Percentiles rank a stretch among this genome's conserved stretches.
Evolutionary conservation across 2,888 invertebrate species (phyloP).

Genomic region (Apomyelois bistriatella): DNA sequence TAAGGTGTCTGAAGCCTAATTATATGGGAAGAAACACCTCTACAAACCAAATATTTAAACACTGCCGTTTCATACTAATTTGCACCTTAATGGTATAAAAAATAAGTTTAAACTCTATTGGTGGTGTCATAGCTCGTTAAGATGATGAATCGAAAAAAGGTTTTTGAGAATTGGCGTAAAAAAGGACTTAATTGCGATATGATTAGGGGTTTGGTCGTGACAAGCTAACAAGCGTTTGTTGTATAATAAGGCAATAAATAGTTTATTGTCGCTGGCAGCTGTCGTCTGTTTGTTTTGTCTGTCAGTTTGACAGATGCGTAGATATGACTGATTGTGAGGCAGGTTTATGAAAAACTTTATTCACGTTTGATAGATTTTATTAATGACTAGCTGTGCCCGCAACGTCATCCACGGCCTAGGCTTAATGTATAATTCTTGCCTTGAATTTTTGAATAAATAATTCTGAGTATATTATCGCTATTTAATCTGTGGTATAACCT

Average conservation of each 20-base stretch:
- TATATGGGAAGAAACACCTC: constrained; percentile 67
- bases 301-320: constrained; percentile 51
- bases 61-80: constrained; percentile 24
- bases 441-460: too few relatives aligned
- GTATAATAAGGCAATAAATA: constrained; percentile 72
- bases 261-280: constrained; percentile 72
- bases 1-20: constrained; percentile 74
- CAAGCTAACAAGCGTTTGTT: constrained; percentile 71
- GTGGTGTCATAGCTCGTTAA: constrained; percentile 30
- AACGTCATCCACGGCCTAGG: too few relatives aligned
- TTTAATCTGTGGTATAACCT: too few relatives aligned
- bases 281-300: constrained; percentile 59
- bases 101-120: constrained; percentile 33
- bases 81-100: constrained; percentile 23
- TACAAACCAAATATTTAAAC: constrained; percentile 45
- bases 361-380: not conserved
- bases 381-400: too few relatives aligned
- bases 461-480: too few relatives aligned
- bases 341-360: not conserved
- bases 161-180: constrained; percentile 71
- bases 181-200: constrained; percentile 73
- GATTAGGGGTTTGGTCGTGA: constrained; percentile 70
- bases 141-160: constrained; percentile 36
- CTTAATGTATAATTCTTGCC: too few relatives aligned
- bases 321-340: not conserved